Conservation (phyloP, 2,888 invertebrate genomes). For the Cybosia mesomella region DNA sequence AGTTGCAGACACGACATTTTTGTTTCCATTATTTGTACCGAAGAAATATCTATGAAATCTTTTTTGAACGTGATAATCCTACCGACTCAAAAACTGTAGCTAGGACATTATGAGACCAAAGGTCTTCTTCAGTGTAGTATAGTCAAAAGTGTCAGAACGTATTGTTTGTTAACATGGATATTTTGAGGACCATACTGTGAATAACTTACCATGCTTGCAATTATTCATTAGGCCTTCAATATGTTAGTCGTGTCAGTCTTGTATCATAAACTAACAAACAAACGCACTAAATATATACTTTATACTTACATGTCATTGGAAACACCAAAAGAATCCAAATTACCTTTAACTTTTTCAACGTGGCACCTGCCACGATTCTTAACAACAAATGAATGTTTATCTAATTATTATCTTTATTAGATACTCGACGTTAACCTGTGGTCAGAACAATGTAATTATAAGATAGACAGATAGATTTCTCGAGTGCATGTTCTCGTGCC, state of each 20-base stretch:
- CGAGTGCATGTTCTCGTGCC: no score
- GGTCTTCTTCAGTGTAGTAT: neutral
- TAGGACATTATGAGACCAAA: neutral
- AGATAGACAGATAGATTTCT: no score
- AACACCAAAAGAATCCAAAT: neutral
- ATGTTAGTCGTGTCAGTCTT: neutral
- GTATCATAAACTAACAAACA: neutral
- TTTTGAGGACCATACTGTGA: neutral
- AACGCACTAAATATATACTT: neutral
- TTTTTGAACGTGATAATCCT: neutral
- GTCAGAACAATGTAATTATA: neutral
- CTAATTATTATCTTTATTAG: neutral
- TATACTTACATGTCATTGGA: neutral
- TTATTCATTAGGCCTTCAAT: neutral
- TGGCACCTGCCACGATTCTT: neutral
- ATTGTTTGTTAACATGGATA: neutral
- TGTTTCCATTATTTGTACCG: neutral
- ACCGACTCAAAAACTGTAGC: neutral
- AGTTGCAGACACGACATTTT: neutral
- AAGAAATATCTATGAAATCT: neutral
- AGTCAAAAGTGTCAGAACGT: neutral
- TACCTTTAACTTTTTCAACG: neutral
- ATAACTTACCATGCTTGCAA: neutral
- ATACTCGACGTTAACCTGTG: neutral
- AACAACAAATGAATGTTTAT: no score